Conservation (phyloP, 2,797 vertebrate species). For the Australoheros facetus region DNA sequence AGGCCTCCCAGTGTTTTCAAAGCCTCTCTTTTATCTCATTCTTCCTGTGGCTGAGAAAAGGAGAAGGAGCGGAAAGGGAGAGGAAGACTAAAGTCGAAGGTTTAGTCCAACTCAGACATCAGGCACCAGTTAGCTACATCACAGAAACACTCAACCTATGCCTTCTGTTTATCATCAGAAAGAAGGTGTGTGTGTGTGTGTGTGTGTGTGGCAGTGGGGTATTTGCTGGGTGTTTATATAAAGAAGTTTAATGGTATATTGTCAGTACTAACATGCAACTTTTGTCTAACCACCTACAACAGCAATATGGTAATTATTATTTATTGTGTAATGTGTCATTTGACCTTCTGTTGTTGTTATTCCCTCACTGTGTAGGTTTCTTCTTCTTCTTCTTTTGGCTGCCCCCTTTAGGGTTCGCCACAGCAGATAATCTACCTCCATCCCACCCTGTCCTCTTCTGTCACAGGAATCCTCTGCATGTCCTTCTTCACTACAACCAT, state of each 20-base stretch:
- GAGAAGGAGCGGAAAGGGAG: constrained; percentile 53
- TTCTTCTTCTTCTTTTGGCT: background rate
- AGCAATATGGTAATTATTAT: constrained; percentile 7
- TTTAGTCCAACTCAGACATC: constrained; percentile 62
- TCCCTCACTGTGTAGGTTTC: background rate
- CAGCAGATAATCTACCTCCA: background rate
- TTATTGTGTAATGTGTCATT: background rate
- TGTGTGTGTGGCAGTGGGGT: background rate
- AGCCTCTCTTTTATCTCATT: constrained; percentile 75
- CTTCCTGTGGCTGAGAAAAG: constrained; percentile 73
- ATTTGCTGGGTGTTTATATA: background rate
- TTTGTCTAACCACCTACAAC: background rate
- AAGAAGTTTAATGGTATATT: constrained; percentile 14
- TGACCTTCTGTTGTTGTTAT: background rate
- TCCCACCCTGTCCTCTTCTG: background rate
- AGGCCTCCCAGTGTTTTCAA: constrained; percentile 75
- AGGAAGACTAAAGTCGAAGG: constrained; percentile 66
- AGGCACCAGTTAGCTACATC: constrained; percentile 58
- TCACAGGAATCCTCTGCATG: background rate
- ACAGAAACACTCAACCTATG: constrained; percentile 44
- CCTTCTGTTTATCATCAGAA: constrained; percentile 49
- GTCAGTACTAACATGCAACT: background rate
- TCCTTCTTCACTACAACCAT: background rate
- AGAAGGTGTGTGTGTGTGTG: background rate
- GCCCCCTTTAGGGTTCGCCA: background rate